These are phyloP conservation scores for Brachionus asplanchnoidis DNA, from an alignment of 1,140 invertebrate species.

Conservation along the genomic window DNA sequence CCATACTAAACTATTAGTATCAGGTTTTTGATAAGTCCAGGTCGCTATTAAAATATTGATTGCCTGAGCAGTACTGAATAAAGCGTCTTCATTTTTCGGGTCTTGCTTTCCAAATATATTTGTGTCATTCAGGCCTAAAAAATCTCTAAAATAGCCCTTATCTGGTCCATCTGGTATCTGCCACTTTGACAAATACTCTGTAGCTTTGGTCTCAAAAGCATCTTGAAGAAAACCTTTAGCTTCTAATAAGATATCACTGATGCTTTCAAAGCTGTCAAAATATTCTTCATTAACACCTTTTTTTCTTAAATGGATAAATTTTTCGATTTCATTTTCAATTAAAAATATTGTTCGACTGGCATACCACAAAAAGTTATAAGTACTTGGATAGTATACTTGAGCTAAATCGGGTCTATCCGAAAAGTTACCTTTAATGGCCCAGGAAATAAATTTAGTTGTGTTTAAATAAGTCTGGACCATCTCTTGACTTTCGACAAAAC, in stretches of 20 bases:
- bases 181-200: not conserved
- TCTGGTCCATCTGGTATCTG: not conserved
- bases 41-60: conserved; percentile 46
- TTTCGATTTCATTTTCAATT: conserved; percentile 39
- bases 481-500: conserved; percentile 47
- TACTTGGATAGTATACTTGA: conserved; percentile 51
- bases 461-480: conserved; percentile 48
- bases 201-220: conserved; percentile 28
- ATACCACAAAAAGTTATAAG: conserved; percentile 52
- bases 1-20: conserved; percentile 42
- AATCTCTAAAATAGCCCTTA: conserved; percentile 48
- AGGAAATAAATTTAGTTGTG: conserved; percentile 48
- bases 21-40: conserved; percentile 46
- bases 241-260: conserved; percentile 20
- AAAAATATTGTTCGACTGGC: conserved; percentile 47
- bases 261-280: conserved; percentile 43
- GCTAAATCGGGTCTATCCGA: conserved; percentile 48
- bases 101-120: conserved; percentile 44
- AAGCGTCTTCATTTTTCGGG: conserved; percentile 47
- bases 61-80: conserved; percentile 49
- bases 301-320: conserved; percentile 8
- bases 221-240: conserved; percentile 29
- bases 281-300: conserved; percentile 42
- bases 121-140: conserved; percentile 49
- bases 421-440: conserved; percentile 47